These are phyloP conservation scores for Cheumatopsyche charites DNA, from an alignment of 1,140 invertebrate genomes.

Conservation along the genomic window DNA sequence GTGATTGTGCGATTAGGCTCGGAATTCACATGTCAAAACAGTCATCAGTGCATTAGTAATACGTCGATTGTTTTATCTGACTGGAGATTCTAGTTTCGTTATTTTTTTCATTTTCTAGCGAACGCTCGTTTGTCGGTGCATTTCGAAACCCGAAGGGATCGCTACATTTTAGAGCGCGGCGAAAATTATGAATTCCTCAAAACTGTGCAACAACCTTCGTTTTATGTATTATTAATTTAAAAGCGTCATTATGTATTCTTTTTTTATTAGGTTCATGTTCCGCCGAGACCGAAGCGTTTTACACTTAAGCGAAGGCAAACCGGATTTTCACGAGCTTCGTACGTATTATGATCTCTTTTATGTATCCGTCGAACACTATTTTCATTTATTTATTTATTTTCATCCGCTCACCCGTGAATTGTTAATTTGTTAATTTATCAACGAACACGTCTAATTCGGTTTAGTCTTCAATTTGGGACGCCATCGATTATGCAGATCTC, in stretches of 20 bases:
- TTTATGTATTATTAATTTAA: slow-evolving; percentile 3
- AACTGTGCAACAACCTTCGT: background rate
- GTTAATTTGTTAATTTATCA: background rate
- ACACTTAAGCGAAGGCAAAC: slow-evolving; percentile 9
- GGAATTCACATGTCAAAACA: too few relatives aligned
- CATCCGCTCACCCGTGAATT: background rate
- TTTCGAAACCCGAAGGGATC: too few relatives aligned
- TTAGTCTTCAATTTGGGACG: background rate
- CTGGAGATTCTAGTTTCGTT: too few relatives aligned
- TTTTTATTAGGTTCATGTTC: background rate
- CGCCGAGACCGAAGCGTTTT: background rate
- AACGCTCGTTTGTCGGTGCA: too few relatives aligned
- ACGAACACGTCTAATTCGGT: background rate
- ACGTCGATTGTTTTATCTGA: too few relatives aligned
- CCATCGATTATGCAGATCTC: background rate
- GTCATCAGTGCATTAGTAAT: too few relatives aligned
- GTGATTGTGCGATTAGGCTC: too few relatives aligned
- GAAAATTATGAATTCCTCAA: background rate
- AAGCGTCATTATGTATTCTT: slow-evolving; percentile 2
- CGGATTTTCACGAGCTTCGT: background rate
- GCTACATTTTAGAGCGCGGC: too few relatives aligned
- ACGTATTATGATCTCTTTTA: slow-evolving; percentile 8
- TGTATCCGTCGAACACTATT: background rate
- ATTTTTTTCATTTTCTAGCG: too few relatives aligned
- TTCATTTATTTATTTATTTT: too few relatives aligned